Conservation (phyloP, 2,113 vertebrate species). For the Lasiurus cinereus region DNA sequence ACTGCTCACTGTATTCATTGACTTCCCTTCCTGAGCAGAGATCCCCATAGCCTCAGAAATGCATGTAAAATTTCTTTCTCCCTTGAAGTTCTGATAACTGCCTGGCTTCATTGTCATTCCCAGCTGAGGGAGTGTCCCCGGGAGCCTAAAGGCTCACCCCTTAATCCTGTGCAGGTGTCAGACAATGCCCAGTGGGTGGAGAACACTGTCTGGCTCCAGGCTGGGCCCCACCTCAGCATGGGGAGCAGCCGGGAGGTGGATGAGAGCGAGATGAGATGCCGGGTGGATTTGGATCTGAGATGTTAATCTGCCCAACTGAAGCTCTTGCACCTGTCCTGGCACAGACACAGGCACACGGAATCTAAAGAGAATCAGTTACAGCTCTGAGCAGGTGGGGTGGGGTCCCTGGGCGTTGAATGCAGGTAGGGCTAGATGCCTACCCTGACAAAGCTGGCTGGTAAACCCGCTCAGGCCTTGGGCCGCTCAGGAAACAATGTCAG, state of each 20-base stretch:
- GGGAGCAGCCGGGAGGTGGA: constrained; percentile 1
- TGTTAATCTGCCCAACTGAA: constrained; percentile 71
- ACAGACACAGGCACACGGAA: neutral
- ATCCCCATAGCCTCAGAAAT: neutral
- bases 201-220: constrained; percentile 73
- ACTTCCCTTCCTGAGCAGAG: neutral
- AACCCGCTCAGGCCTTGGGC: neutral
- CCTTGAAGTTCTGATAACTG: constrained; percentile 4
- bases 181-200: constrained; percentile 76
- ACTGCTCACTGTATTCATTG: neutral
- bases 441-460: neutral
- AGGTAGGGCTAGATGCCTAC: neutral
- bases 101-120: constrained; percentile 53
- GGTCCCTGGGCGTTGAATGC: neutral
- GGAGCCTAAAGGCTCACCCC: neutral
- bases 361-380: neutral
- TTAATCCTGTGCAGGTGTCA: constrained; percentile 83
- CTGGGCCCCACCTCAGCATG: constrained; percentile 53
- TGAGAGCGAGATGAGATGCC: neutral
- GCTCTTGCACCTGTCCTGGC: constrained; percentile 65
- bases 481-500: neutral
- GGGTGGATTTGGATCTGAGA: constrained; percentile 66
- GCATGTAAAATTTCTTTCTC: neutral
- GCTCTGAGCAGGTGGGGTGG: neutral
- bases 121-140: constrained; percentile 3